phyloP scores from a whole-genome alignment of 1,140 invertebrate species.

The Aradophagus sp. region DNA sequence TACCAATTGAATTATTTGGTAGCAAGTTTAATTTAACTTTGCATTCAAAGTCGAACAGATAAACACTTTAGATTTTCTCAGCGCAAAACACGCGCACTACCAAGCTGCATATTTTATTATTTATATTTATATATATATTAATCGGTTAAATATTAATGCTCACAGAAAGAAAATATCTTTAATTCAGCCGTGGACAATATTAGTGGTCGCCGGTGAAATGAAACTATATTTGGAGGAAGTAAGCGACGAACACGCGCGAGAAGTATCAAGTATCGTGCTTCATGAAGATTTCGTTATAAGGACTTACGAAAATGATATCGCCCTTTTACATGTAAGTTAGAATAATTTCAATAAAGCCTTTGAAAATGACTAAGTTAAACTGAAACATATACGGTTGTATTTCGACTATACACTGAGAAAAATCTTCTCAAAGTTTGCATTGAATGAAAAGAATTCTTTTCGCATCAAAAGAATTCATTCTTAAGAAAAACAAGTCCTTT shows the following conservation, averaged over 20 bases:
- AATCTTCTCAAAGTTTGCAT: no score
- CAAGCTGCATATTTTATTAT: not conserved
- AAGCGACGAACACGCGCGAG: conserved; percentile 34
- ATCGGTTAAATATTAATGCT: not conserved
- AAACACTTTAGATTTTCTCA: no score
- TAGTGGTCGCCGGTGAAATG: conserved; percentile 59
- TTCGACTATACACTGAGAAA: not conserved
- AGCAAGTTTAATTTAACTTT: no score
- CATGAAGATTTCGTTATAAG: conserved; percentile 36
- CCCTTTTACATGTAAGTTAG: conserved; percentile 61
- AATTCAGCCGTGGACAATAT: conserved; percentile 51
- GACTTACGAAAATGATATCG: conserved; percentile 61
- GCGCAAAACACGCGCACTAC: no score
- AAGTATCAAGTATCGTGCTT: conserved; percentile 38
- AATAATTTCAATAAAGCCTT: no score
- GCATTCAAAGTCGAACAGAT: no score
- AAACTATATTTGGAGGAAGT: conserved; percentile 4
- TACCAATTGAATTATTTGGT: no score
- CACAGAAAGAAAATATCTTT: not conserved
- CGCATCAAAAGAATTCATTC: no score
- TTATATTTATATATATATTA: conserved; percentile 3
- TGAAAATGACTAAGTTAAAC: not conserved
- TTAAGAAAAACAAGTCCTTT: no score
- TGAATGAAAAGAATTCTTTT: no score
- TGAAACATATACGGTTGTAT: not conserved